Base-by-base conservation (phyloP, 1,140 invertebrate species). In the Bombus vancouverensis region DNA sequence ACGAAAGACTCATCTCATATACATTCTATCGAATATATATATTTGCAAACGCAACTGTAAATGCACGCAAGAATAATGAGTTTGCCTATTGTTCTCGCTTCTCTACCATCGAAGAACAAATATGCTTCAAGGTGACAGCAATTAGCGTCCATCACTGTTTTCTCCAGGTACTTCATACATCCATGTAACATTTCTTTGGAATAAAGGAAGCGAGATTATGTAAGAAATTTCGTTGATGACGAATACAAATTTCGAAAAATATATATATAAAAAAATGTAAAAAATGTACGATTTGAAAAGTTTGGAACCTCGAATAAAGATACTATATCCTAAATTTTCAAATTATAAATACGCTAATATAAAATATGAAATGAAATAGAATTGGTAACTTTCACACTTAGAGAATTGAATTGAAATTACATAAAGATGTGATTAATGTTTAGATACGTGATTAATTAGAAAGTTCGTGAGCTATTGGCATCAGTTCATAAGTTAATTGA, bases 71-170 rank as follows among this genome's bases (percentile, higher is more conserved):
- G 72, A 73, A 73, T 34, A 76, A 76, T 1, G 25, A 39, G 32
- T 76, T 76, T 28, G 34, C 34, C 28, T 25, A 76, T 76, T 76
- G 74, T 76, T 59, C 53, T 76, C 53, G 53, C 74, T 57, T n/a
- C 34, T 32, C 47, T 57, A 13, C 28, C 12, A 28, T 59, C 53
- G 53, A 57, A 76, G 74, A 57, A 59, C 74, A 28, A 57, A 76
- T 34, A 57, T 13, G 47, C 47, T 53, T 53, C 47, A 18, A 53
- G 22, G 47, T 22, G 15, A 75, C 10, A 37, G 6, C 47, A 22
- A 15, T 75, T 57, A 53, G 28, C 47, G n/a, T 57, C 73, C 73
- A 22, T 44, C 42, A 44, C 25, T 44, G 39, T 72, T 47, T 28
- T 28, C 37, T n/a, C 6, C 9, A n/a, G 8, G 9, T 72, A n/a